These are phyloP conservation scores for Onychomys arenicola DNA, from an alignment of 2,797 vertebrate species.

Conservation along the genomic window DNA sequence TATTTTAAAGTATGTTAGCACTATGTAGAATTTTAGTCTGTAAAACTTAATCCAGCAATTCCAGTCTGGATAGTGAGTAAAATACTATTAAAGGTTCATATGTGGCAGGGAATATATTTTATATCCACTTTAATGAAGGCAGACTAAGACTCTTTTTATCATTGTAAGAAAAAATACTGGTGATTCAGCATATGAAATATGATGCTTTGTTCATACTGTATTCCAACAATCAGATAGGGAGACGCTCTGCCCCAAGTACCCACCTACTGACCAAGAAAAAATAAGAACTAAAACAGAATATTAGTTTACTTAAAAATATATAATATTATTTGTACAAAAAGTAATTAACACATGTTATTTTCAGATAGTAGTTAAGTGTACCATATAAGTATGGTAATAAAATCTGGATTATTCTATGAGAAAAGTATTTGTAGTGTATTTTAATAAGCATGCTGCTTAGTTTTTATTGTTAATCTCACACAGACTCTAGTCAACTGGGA, in stretches of 20 bases:
- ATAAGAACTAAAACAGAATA: neutral
- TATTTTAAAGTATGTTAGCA: neutral
- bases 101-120: neutral
- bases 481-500: neutral
- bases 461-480: neutral
- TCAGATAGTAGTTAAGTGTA: constrained; percentile 12
- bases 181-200: neutral
- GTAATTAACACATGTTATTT: neutral
- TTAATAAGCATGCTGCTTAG: neutral
- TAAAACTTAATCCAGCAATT: neutral
- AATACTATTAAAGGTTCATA: neutral
- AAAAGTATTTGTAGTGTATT: neutral
- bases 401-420: neutral
- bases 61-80: neutral
- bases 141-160: neutral
- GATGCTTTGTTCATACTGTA: neutral
- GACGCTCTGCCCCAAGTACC: neutral
- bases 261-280: neutral
- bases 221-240: neutral
- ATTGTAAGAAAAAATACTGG: neutral
- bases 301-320: neutral
- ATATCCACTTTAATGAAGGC: neutral
- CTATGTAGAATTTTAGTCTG: neutral
- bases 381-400: neutral
- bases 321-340: neutral